Percentiles rank a stretch among this genome's conserved stretches.
Conservation (phyloP, 2,888 invertebrate genomes). For the Resseliella maxima region DNA sequence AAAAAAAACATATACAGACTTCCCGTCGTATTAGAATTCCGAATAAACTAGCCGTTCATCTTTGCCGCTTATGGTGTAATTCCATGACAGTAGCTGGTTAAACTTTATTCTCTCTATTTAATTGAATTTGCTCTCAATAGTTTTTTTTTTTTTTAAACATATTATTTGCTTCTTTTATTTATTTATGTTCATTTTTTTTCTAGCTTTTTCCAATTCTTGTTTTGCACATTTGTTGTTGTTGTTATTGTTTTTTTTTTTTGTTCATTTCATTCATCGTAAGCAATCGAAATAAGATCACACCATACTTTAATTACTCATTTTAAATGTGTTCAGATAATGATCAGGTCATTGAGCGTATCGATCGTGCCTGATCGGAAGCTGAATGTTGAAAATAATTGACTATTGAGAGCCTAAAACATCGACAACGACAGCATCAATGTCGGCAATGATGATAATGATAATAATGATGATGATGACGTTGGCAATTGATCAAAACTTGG, state of each 20-base stretch:
- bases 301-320: conserved; percentile 36
- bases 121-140: conserved; percentile 49
- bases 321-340: conserved; percentile 27
- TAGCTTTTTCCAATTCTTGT: not conserved
- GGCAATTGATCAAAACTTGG: not conserved
- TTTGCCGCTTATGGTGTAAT: conserved; percentile 39
- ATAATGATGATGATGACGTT: not conserved
- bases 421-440: not conserved
- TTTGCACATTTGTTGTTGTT: not conserved
- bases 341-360: conserved; percentile 33
- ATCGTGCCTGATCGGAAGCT: conserved; percentile 40
- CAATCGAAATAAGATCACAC: conserved; percentile 45
- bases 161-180: not conserved
- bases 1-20: not conserved
- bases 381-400: not conserved
- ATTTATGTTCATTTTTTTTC: not conserved
- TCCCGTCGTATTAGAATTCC: conserved; percentile 43
- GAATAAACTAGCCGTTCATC: conserved; percentile 51
- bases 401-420: not conserved
- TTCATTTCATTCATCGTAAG: not conserved
- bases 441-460: not conserved
- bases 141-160: not conserved
- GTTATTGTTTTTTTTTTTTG: not conserved
- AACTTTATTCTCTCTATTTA: conserved; percentile 34
- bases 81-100: conserved; percentile 40